Conservation (phyloP, 1,140 invertebrate genomes). For the Drosophila gunungcola region DNA sequence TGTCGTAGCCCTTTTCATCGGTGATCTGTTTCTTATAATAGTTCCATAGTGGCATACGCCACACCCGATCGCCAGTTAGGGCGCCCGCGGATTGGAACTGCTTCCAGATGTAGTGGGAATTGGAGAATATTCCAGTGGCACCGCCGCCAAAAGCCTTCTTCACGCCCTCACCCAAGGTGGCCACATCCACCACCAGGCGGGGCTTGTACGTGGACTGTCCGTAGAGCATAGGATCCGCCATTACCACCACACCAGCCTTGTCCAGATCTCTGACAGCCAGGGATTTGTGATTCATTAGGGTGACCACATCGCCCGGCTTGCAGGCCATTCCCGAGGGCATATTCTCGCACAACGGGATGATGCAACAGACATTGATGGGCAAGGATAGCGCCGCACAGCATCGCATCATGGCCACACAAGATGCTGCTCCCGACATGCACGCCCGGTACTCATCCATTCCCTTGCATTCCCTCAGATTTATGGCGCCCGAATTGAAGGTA, state of each 20-base stretch:
- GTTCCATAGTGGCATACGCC: slow-evolving; percentile 95
- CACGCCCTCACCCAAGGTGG: slow-evolving; percentile 87
- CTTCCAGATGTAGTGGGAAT: slow-evolving; percentile 88
- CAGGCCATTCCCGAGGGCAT: slow-evolving; percentile 92
- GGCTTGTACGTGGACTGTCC: slow-evolving; percentile 87
- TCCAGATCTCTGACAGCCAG: slow-evolving; percentile 91
- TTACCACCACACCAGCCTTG: slow-evolving; percentile 94
- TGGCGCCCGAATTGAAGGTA: slow-evolving; percentile 94
- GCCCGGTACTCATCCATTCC: slow-evolving; percentile 94
- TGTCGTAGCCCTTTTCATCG: slow-evolving; percentile 85
- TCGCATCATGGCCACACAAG: slow-evolving; percentile 70
- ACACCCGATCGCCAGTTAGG: slow-evolving; percentile 93
- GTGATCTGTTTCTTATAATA: slow-evolving; percentile 90
- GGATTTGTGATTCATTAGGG: slow-evolving; percentile 92
- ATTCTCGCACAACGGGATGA: slow-evolving; percentile 91
- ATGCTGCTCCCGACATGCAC: slow-evolving; percentile 89
- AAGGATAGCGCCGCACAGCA: slow-evolving; percentile 64
- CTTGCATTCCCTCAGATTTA: slow-evolving; percentile 89
- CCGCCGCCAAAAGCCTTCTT: slow-evolving; percentile 88
- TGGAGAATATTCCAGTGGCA: slow-evolving; percentile 93
- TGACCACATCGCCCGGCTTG: slow-evolving; percentile 94
- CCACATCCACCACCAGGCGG: slow-evolving; percentile 90
- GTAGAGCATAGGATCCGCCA: slow-evolving; percentile 95
- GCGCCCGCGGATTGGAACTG: slow-evolving; percentile 88
- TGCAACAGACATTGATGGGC: slow-evolving; percentile 67